A percentile compares a stretch with the other conserved stretches of the same genome.
These are phyloP conservation scores for Pantherophis alleghaniensis DNA, from an alignment of 2,797 vertebrate genomes.

Conservation along the genomic window DNA sequence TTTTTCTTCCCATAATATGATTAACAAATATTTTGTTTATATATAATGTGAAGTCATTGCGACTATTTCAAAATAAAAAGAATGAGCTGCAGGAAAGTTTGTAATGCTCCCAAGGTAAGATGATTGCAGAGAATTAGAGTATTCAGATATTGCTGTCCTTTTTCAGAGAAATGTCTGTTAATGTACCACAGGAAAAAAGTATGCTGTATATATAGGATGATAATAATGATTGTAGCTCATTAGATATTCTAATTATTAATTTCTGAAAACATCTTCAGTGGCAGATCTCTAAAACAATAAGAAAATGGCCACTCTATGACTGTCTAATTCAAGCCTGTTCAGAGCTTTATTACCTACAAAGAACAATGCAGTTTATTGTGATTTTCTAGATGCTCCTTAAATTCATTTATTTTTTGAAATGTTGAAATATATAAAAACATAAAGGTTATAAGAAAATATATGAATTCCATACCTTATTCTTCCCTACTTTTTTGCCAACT, in stretches of 20 bases:
- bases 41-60: not conserved
- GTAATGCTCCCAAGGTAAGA: not conserved
- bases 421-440: not conserved
- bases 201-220: not conserved
- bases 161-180: not conserved
- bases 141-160: not conserved
- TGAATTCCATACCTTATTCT: not conserved
- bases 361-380: not conserved
- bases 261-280: not conserved
- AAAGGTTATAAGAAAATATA: not conserved
- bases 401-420: not conserved
- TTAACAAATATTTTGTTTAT: not conserved
- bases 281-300: not conserved
- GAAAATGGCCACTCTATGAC: not conserved
- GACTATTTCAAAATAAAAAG: constrained; percentile 27
- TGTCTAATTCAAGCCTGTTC: not conserved
- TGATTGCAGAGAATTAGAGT: not conserved
- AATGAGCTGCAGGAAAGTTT: not conserved
- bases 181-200: not conserved
- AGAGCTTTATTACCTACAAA: not conserved
- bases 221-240: not conserved
- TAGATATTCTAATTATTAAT: not conserved
- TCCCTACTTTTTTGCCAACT: not conserved
- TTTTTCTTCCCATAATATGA: not conserved
- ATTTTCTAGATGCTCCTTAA: not conserved